Conservation (phyloP, 2,113 vertebrate genomes). For the Pseudopipra pipra region DNA sequence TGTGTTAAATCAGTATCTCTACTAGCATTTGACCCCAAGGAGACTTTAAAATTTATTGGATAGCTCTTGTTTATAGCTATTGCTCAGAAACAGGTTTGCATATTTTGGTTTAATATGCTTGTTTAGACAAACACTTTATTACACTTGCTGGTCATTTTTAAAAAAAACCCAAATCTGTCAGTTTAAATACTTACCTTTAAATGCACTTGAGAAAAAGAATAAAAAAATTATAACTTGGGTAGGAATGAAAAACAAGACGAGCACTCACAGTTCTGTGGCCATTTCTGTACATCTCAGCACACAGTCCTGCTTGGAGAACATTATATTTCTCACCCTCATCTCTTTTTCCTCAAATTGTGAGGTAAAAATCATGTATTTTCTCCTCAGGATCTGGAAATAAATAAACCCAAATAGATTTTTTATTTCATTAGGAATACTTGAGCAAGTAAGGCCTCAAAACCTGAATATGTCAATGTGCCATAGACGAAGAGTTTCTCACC, state of each 20-base stretch:
- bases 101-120: neutral
- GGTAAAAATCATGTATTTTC: neutral
- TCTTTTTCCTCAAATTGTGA: neutral
- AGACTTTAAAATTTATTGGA: neutral
- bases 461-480: neutral
- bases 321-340: neutral
- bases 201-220: neutral
- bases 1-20: neutral
- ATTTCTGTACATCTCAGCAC: neutral
- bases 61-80: neutral
- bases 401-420: neutral
- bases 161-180: neutral
- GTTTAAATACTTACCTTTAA: neutral
- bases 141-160: neutral
- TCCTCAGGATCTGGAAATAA: neutral
- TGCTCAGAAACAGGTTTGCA: neutral
- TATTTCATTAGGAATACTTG: neutral
- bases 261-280: neutral
- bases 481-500: neutral
- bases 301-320: neutral
- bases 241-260: neutral
- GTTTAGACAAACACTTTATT: neutral
- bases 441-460: neutral
- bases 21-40: neutral
- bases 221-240: neutral